Evolutionary conservation across 2,113 vertebrate species (phyloP).

Genomic region (Pica pica): DNA sequence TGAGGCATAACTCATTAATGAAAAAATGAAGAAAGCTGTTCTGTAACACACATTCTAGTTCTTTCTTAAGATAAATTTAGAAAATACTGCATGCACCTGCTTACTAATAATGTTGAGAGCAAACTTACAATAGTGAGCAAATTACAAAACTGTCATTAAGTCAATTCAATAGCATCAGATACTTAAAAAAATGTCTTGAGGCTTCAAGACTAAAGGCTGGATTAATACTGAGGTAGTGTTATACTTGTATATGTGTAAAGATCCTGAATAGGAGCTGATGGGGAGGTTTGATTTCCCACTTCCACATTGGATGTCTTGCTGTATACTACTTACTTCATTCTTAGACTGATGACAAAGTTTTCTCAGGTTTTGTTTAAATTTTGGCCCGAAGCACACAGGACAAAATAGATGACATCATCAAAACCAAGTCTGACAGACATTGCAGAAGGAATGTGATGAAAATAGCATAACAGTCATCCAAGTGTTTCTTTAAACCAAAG

Average conservation of each 20-base stretch:
- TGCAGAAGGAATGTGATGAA: neutral
- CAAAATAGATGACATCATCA: neutral
- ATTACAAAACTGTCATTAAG: neutral
- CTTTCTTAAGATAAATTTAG: neutral
- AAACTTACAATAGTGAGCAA: neutral
- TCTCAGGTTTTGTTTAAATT: neutral
- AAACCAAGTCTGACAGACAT: neutral
- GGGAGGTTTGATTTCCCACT: neutral
- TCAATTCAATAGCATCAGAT: neutral
- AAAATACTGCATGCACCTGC: neutral
- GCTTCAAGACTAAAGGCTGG: neutral
- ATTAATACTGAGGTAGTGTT: neutral
- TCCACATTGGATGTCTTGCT: neutral
- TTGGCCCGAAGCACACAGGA: neutral
- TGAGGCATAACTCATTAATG: neutral
- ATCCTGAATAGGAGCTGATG: neutral
- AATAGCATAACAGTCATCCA: neutral
- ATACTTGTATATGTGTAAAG: neutral
- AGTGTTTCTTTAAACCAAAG: neutral
- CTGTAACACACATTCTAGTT: neutral
- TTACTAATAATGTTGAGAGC: neutral
- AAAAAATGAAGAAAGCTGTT: neutral
- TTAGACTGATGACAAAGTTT: neutral
- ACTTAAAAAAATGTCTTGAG: neutral
- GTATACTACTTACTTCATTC: neutral